Evolutionary conservation across 2,113 vertebrate genomes (phyloP).

Genomic region (Leptocoma aspasia): DNA sequence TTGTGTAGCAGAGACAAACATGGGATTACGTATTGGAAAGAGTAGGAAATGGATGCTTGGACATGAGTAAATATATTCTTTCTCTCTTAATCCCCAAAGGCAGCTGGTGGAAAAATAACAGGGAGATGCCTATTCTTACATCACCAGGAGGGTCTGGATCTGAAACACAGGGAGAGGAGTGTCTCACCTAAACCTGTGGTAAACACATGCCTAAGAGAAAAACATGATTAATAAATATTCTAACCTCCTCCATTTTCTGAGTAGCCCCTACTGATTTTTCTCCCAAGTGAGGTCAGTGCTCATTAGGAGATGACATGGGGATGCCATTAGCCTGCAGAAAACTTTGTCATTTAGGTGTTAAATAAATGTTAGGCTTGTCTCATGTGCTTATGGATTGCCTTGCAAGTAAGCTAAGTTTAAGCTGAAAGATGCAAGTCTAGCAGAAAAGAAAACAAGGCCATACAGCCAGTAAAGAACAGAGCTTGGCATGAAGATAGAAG

Average conservation of each 20-base stretch:
- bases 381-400: neutral
- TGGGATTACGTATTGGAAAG: conserved; percentile 14
- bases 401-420: neutral
- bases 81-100: neutral
- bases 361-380: neutral
- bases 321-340: neutral
- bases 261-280: neutral
- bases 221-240: neutral
- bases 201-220: conserved; percentile 11
- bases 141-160: neutral
- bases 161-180: neutral
- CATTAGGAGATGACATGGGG: neutral
- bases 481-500: neutral
- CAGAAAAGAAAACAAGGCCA: neutral
- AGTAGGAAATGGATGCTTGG: neutral
- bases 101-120: neutral
- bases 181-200: neutral
- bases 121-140: neutral
- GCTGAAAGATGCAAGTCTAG: neutral
- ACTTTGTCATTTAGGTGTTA: neutral
- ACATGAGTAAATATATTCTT: neutral
- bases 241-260: neutral
- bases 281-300: neutral
- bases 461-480: neutral
- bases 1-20: neutral